A percentile compares a stretch with the other conserved stretches of the same genome.
These are phyloP conservation scores for Apostichopus japonicus DNA, from an alignment of 35 echinoderm and acorn worm genomes.

Conservation along the genomic window DNA sequence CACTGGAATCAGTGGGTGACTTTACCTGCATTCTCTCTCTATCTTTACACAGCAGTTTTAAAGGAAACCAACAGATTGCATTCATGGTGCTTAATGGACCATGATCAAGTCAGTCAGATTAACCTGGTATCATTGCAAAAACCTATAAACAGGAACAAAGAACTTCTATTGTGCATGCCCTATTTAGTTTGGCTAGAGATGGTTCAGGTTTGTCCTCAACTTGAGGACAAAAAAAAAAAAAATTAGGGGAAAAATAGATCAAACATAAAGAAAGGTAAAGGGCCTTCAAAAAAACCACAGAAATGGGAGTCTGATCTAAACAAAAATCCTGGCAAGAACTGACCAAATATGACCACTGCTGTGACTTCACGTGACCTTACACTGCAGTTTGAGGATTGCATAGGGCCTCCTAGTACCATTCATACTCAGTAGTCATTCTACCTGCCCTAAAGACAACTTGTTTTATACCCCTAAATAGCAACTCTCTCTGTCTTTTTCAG, in stretches of 20 bases:
- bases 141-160: constrained; percentile 26
- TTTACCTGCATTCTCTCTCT: neutral
- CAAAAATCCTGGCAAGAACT: neutral
- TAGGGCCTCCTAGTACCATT: too few species aligned
- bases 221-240: constrained; percentile 1
- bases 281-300: too few species aligned
- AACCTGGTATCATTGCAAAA: neutral
- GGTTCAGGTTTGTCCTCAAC: constrained; percentile 38
- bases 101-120: constrained; percentile 7
- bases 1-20: neutral
- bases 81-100: constrained; percentile 18
- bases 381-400: too few species aligned
- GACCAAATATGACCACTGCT: neutral
- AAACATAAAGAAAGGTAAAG: neutral
- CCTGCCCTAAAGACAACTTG: too few species aligned
- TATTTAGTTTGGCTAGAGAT: constrained; percentile 15
- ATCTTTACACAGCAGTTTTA: neutral
- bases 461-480: too few species aligned
- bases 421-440: too few species aligned
- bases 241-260: neutral
- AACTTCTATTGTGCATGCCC: neutral
- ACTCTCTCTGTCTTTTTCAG: too few species aligned
- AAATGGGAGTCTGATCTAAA: neutral
- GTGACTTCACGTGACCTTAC: too few species aligned
- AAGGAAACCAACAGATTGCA: neutral